Evolutionary conservation across 35 echinoderm and acorn worm genomes (phyloP), one percentile per base, ranked within the genome.

Genomic region (Eucidaris tribuloides): DNA sequence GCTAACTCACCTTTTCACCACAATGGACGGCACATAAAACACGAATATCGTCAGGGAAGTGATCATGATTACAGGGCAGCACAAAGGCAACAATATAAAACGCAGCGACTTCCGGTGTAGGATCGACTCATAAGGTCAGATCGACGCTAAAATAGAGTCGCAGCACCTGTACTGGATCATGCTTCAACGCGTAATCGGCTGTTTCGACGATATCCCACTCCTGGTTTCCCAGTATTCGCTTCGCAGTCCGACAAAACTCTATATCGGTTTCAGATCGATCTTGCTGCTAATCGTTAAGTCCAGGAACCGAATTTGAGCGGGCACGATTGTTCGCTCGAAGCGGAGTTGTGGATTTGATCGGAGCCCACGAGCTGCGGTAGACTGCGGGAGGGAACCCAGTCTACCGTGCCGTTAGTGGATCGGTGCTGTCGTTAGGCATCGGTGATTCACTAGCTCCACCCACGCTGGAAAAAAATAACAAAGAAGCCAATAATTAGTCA

Each of bases 81-180:
- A 97, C 89, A 66, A 97, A 89, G 46, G 89, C 92, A 49, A 97
- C 89, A 15, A 97, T 78, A 68, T 97, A 97, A 44, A 97, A 97
- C n/a, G n/a, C 20, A 97, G 48, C 19, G 90, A 88, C 62, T 92
- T 92, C 65, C 94, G 81, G 65, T 92, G 89, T 34, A 97, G 78
- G 37, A 92, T 82, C 32, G 92, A 89, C 17, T 63, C 46, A 61
- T n/a, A 97, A 97, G 29, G 89, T 92, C 4, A 97, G 70, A 79
- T 97, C 94, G 6, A 92, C 81, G 56, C 78, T n/a, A n/a, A 97
- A 9, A 71, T 86, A 37, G 48, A 45, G 4, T 87, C 79, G 66
- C 94, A 97, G 27, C 94, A 97, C 6, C 72, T 80, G 80, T 97
- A 97, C 43, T 89, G 66, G 3, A 92, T 83, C 6, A 58, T 85